These are phyloP conservation scores for Eugnorisma glareosa DNA, from an alignment of 2,888 invertebrate genomes.

Conservation along the genomic window DNA sequence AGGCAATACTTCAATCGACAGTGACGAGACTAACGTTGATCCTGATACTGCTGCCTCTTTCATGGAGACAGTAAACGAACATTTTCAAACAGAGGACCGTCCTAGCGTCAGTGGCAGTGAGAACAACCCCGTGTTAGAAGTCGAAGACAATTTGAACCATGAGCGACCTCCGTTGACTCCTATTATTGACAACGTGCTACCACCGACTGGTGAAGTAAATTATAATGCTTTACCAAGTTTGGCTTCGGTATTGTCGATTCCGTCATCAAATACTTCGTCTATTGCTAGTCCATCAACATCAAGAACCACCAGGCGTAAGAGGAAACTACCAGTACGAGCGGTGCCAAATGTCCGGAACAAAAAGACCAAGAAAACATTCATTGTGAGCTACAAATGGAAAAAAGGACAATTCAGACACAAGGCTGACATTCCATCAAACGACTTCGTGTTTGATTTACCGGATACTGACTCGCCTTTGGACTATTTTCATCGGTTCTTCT, in stretches of 20 bases:
- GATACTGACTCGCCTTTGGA: conserved; percentile 2
- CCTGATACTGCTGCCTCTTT: too few relatives aligned
- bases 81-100: too few relatives aligned
- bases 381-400: conserved; percentile 3
- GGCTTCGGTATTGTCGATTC: not conserved
- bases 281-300: conserved; percentile 13
- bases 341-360: conserved; percentile 1
- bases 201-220: not conserved
- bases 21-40: too few relatives aligned
- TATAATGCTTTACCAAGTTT: conserved; percentile 3
- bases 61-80: too few relatives aligned
- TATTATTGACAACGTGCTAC: too few relatives aligned
- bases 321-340: conserved; percentile 8
- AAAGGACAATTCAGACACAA: conserved; percentile 16
- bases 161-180: not conserved
- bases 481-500: not conserved
- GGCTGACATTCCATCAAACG: conserved; percentile 12
- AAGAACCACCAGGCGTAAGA: conserved; percentile 11
- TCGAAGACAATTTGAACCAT: not conserved
- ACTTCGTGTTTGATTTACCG: conserved; percentile 10
- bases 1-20: too few relatives aligned
- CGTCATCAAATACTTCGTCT: not conserved
- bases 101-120: not conserved
- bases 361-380: conserved; percentile 5
- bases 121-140: not conserved